Evolutionary conservation across 1,140 invertebrate species (phyloP), one percentile per base, ranked within the genome.

Genomic region (Pseudomyrmex pallidus): DNA sequence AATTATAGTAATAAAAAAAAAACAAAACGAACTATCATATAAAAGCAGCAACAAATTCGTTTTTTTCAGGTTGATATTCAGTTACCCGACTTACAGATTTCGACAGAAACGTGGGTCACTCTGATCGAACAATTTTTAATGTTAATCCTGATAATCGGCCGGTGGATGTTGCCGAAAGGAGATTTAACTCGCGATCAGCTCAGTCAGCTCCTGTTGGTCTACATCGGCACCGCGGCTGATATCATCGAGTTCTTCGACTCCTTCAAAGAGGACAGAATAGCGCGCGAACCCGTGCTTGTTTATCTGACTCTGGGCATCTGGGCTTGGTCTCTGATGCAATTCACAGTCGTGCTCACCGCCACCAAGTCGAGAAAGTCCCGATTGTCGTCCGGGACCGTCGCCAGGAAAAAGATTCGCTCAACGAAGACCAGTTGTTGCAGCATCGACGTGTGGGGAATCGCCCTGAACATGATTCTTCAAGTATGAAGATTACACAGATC

Each of bases 231-330:
- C 2, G 98, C 98, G 0, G 98, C 98, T 0, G 98, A 99, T 92
- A 99, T 99, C 77, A 98, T 99, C 46, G 98, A 99, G 93, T 99
- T 99, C 93, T 99, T 99, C 92, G 98, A 99, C 92, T 98, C 98
- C 0, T 99, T 99, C 94, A 98, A 98, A 93, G 97, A 98, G 88
- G 97, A 97, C 66, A 96, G 96, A 84, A 97, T 98, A 48, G 96
- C 96, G 0, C 93, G 95, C 0, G 96, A 97, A 87, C 96, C 96
- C 2, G 94, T 97, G 4, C 94, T 98, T 2, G 97, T 97, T 0
- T 95, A 97, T 48, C 93, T 98, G 0, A 98, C 97, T 0, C 93
- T 98, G 82, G 96, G 96, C 0, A 98, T 98, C 77, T 98, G 97
- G 97, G 97, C 98, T 1, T 97, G 98, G 97, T 98, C 97, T 52